A percentile compares a stretch with the other conserved stretches of the same genome.
Evolutionary conservation across 2,888 invertebrate species (phyloP).

Genomic region (Epinotia bilunana): DNA sequence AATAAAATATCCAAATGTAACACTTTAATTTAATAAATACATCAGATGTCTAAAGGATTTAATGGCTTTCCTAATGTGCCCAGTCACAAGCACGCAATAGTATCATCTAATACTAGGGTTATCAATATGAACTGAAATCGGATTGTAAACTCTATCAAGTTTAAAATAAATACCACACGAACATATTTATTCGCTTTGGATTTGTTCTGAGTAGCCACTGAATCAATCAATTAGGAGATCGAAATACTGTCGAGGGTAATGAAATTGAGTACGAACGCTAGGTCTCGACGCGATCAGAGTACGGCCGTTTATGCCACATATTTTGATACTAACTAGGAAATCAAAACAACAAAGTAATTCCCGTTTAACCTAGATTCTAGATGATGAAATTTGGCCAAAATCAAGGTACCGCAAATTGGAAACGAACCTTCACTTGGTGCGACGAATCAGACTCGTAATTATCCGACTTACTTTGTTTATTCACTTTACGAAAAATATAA

Average conservation of each 20-base stretch:
- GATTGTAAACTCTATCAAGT: conserved; percentile 30
- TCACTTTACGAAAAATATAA: too few relatives aligned
- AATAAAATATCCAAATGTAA: too few relatives aligned
- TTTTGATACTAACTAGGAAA: neutral
- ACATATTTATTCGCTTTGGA: conserved; percentile 13
- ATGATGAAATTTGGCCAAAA: too few relatives aligned
- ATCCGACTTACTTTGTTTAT: too few relatives aligned
- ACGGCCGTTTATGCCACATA: neutral
- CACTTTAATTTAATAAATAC: too few relatives aligned
- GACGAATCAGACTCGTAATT: too few relatives aligned
- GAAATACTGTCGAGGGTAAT: conserved; percentile 4
- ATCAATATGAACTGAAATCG: conserved; percentile 7
- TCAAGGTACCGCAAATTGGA: too few relatives aligned
- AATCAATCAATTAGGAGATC: conserved; percentile 23
- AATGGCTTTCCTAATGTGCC: too few relatives aligned
- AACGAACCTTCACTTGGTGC: too few relatives aligned
- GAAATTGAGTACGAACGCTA: neutral
- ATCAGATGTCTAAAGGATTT: too few relatives aligned
- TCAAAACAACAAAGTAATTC: neutral
- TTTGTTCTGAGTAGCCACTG: conserved; percentile 9
- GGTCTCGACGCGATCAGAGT: neutral
- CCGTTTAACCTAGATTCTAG: too few relatives aligned
- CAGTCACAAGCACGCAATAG: neutral
- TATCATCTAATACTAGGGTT: neutral
- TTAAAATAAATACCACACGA: neutral